Conservation (phyloP, 2,888 invertebrate genomes). For the Dendrolimus houi region DNA sequence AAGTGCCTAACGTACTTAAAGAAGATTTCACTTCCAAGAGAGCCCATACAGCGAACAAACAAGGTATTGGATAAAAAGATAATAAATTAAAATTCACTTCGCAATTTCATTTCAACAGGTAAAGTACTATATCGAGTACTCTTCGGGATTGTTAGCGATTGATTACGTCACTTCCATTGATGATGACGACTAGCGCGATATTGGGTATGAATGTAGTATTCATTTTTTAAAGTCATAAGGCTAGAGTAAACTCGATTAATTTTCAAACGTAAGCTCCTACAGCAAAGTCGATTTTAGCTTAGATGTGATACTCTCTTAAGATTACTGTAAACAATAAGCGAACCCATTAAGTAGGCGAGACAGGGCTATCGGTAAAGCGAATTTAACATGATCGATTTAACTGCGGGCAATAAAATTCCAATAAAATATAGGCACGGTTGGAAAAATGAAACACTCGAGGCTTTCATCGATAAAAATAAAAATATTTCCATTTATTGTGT, state of each 20-base stretch:
- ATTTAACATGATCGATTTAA: slow-evolving; percentile 39
- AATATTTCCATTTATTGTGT: slow-evolving; percentile 2
- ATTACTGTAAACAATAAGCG: neutral
- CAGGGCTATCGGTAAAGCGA: slow-evolving; percentile 16
- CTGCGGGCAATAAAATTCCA: slow-evolving; percentile 37
- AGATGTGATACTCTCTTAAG: too few relatives aligned
- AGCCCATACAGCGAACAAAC: too few relatives aligned
- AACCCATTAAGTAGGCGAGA: neutral
- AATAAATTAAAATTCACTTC: slow-evolving; percentile 1
- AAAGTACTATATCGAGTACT: neutral
- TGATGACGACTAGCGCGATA: neutral
- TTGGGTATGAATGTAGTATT: neutral
- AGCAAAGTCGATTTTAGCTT: too few relatives aligned
- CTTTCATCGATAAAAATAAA: slow-evolving; percentile 17
- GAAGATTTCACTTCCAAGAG: too few relatives aligned
- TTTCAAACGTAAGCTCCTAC: too few relatives aligned
- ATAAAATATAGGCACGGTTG: slow-evolving; percentile 31
- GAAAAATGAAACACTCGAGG: slow-evolving; percentile 22
- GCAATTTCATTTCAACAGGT: neutral
- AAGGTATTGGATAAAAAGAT: neutral
- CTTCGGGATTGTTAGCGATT: neutral
- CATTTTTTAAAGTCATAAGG: too few relatives aligned
- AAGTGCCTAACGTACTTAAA: too few relatives aligned
- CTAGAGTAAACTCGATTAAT: too few relatives aligned
- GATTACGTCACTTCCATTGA: neutral